These are phyloP conservation scores for Agrilus mali DNA, from an alignment of 2,888 invertebrate species.

Conservation along the genomic window DNA sequence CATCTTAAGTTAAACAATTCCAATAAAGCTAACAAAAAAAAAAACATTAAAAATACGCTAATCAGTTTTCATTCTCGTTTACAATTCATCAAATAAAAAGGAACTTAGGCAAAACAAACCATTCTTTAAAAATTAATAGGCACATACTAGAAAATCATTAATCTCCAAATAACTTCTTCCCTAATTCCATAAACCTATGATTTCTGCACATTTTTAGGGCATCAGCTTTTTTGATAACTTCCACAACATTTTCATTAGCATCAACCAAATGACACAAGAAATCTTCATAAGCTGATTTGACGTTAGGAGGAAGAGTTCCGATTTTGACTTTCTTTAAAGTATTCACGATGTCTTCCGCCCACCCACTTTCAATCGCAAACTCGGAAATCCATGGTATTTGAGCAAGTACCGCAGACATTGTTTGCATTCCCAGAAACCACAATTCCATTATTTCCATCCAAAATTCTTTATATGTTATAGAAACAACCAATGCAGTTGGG, in stretches of 20 bases:
- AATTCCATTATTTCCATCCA: conserved; percentile 86
- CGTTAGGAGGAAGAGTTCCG: conserved; percentile 68
- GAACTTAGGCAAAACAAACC: not conserved
- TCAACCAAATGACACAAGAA: conserved; percentile 75
- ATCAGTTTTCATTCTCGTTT: too few species aligned
- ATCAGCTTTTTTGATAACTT: conserved; percentile 69
- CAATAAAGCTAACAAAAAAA: too few species aligned
- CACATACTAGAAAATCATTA: conserved; percentile 32
- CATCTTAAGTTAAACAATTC: too few species aligned
- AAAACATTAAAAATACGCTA: too few species aligned
- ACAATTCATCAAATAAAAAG: too few species aligned
- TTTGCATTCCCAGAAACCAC: conserved; percentile 92
- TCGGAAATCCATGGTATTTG: conserved; percentile 82
- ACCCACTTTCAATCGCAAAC: conserved; percentile 86
- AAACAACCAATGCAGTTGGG: conserved; percentile 67
- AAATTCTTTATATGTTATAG: conserved; percentile 73
- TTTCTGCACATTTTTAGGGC: conserved; percentile 74
- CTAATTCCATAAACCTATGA: conserved; percentile 79
- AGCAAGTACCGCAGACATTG: conserved; percentile 70
- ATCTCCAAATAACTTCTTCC: conserved; percentile 78
- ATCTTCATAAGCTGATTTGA: conserved; percentile 84
- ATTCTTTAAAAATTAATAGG: too few species aligned
- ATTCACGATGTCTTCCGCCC: conserved; percentile 78
- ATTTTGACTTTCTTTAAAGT: conserved; percentile 72
- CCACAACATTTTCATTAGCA: conserved; percentile 57